Evolutionary conservation across 2,797 vertebrate species (phyloP), one percentile per base, ranked within the genome.

Genomic region (Gastrophryne carolinensis): DNA sequence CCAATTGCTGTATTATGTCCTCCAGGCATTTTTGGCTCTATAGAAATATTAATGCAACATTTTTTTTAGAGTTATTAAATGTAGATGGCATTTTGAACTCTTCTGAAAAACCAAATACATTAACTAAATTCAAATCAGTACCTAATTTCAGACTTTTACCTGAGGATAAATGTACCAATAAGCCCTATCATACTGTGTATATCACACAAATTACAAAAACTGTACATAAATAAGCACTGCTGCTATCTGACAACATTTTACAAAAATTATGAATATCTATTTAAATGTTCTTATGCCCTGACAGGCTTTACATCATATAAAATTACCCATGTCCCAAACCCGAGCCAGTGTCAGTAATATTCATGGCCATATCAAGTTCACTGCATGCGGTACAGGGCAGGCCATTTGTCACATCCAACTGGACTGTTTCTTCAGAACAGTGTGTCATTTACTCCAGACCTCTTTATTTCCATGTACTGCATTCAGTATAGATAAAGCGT

Each of bases 1-100:
- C 32, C 34, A 53, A 37, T 35, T 19, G 32, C 44, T 39, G 50
- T 52, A 30, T 39, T 23, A 63, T 63, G 8, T 13, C 70, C 70
- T 41, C 5, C 4, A 54, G 58, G 70, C 32, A 73, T 35, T 54
- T 72, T 62, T 11, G 24, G 15, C 60, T 21, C 17, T 30, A 72
- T 50, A 52, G 39, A 53, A 63, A 73, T 63, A 73, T 63, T 73
- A 58, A 63, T 52, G 49, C 13, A 29, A 65, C 49, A 65, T 19
- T 37, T 61, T 71, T 44, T 63, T 41, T 63, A 23, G n/a, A 3
- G n/a, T 63, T 53, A 73, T 73, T 73, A 73, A 63, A 63, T 63
- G 41, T 73, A 34, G 26, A 63, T 63, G 52, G 44, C 57, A 63
- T 73, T 53, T 49, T 54, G 24, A 63, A 63, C 41, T 53, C 19